Evolutionary conservation across 2,888 invertebrate genomes (phyloP).

Genomic region (Ophioninae sp.): DNA sequence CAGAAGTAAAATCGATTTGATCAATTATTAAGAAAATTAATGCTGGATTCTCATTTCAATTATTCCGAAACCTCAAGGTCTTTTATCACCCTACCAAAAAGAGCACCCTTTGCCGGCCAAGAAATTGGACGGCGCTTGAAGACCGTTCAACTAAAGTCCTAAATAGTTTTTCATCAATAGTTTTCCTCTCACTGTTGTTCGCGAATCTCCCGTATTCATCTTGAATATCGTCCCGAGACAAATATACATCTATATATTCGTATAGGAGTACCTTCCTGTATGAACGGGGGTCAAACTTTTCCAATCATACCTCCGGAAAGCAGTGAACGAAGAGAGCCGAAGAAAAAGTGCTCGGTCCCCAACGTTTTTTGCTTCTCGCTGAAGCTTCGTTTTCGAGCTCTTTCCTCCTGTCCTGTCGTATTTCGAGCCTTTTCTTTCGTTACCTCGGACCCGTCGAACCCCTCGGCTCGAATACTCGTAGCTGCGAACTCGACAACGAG

Average conservation of each 20-base stretch:
- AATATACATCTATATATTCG: conserved; percentile 5
- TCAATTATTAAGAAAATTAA: background rate
- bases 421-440: conserved; percentile 30
- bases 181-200: background rate
- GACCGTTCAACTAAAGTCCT: background rate
- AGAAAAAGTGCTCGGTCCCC: background rate
- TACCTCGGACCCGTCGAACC: conserved; percentile 6
- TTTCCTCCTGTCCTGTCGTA: conserved; percentile 35
- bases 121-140: background rate
- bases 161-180: background rate
- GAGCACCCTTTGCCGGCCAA: background rate
- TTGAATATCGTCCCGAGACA: conserved; percentile 32
- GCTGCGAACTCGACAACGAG: conserved; percentile 42
- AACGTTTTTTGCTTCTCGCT: conserved; percentile 1
- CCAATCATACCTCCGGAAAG: conserved; percentile 73
- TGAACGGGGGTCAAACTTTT: conserved; percentile 71
- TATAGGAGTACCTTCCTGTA: background rate
- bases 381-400: conserved; percentile 24
- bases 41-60: background rate
- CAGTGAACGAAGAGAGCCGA: conserved; percentile 12
- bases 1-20: too few relatives aligned
- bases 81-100: background rate
- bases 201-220: conserved; percentile 1
- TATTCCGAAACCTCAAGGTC: background rate
- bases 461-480: conserved; percentile 21